Evolutionary conservation across 2,888 invertebrate genomes (phyloP), one percentile per base, ranked within the genome.

Genomic region (Liodrosophila aerea): DNA sequence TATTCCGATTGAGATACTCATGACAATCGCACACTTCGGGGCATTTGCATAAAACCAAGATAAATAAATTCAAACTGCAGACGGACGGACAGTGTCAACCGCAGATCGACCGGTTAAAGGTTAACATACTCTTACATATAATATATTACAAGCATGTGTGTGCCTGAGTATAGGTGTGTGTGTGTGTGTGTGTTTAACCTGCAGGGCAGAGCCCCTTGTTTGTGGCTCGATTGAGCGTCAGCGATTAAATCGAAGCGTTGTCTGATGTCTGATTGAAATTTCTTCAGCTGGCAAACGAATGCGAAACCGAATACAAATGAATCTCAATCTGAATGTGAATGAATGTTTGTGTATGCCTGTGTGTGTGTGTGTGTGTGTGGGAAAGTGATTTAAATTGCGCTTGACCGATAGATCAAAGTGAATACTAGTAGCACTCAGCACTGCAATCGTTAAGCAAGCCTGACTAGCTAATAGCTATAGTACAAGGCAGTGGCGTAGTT

Each of bases 101-200:
- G 60, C 58, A 68, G 74, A 68, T 74, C 75, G 76, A 75, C 65
- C 75, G 69, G 74, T 64, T 75, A 74, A 72, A 75, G 74, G 74
- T 74, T 74, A 74, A 74, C 64, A 75, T 68, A 49, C 72, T 27
- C 30, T 13, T 29, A 33, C 52, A 15, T 29, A 39, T 34, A 33
- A 22, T 22, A 22, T 22, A 22, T 22, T 37, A 22, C 57, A 44
- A 36, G 44, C 27, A 33, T 47, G 45, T 39, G 9, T 39, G 15
- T 15, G 16, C n/a, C 37, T 16, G 13, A 13, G 8, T 36, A 52
- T 27, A 15, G 29, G 34, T 41, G 12, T 11, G 30, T 49, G 30
- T 33, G 29, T 44, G 18, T 16, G 7, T 31, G n/a, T 33, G 7
- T 9, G 16, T 16, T 12, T 30, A 56, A 18, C 53, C 57, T 44